Conservation (phyloP, 1,140 invertebrate species). For the Drosophila baimaii region DNA sequence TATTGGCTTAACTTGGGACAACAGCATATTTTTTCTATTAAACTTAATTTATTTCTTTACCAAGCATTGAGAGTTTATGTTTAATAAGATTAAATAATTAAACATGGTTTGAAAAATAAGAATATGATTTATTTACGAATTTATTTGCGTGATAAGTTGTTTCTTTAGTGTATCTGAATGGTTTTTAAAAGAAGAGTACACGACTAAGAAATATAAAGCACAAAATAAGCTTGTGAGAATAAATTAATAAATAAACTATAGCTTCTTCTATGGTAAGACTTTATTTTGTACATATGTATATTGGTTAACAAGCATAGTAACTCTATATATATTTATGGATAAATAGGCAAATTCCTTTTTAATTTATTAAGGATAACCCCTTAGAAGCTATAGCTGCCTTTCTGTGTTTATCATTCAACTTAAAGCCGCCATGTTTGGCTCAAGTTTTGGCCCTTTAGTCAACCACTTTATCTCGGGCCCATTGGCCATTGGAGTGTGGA, state of each 20-base stretch:
- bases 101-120: too few species aligned
- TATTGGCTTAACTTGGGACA: too few species aligned
- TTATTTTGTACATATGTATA: background rate
- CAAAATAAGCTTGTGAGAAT: background rate
- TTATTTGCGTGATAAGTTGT: too few species aligned
- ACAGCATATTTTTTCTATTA: background rate
- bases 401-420: background rate
- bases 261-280: background rate
- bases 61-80: rapidly evolving
- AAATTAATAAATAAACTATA: background rate
- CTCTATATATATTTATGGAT: too few species aligned
- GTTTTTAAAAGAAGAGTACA: too few species aligned
- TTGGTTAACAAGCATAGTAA: background rate
- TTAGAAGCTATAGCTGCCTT: background rate
- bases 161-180: too few species aligned
- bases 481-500: constrained; percentile 9
- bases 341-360: too few species aligned
- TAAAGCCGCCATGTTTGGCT: background rate
- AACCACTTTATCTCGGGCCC: constrained; percentile 2
- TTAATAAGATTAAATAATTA: too few species aligned
- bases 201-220: too few species aligned
- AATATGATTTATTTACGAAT: too few species aligned
- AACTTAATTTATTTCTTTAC: background rate
- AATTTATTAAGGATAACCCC: too few species aligned
- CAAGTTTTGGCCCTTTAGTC: background rate